Base-by-base conservation (phyloP, 2,797 vertebrate genomes). In the Tragopan temminckii region DNA sequence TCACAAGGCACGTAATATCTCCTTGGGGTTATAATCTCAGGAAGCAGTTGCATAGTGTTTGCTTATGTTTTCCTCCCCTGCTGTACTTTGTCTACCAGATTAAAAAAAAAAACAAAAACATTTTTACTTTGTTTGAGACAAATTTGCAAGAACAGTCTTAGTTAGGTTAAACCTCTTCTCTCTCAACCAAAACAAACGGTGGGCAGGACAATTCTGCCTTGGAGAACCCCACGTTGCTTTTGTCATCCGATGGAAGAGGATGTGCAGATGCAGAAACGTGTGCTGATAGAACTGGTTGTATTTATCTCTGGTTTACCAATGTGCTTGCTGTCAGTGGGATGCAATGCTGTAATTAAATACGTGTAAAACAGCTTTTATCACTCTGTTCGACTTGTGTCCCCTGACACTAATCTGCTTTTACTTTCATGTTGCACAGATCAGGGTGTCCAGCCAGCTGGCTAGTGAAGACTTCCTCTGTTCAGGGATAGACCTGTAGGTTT, bases 101-200 rank as follows among this genome's bases (percentile, higher is more conserved):
- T 67, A 0, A 29, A 11, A 77, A 0, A 20, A 16, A 46, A 43
- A 81, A n/a, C n/a, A 70, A 0, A 24, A 6, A 0, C 13, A 2
- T 11, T 69, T 84, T 64, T 66, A 33, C 10, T 36, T 25, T 2
- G 1, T 64, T 89, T 50, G 63, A 77, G 61, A 13, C 38, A 25
- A 40, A 36, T 3, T 1, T 79, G 8, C 62, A 66, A 45, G 53
- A 61, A 9, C 48, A 59, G 18, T 24, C 55, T 18, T 27, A 1
- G 20, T 18, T 27, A 1, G 20, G 1, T 45, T 69, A 85, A 94
- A 66, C 62, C 48, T 80, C 46, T 85, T 69, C 48, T 81, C 14
- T 78, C 62, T 67, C 61, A 42, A 36, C 66, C 70, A 29, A 68
- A 5, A 13, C 33, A 33, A 5, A 6, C 15, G 9, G 50, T 70